Conservation (phyloP, 2,888 invertebrate species). For the Habrosyne pyritoides region DNA sequence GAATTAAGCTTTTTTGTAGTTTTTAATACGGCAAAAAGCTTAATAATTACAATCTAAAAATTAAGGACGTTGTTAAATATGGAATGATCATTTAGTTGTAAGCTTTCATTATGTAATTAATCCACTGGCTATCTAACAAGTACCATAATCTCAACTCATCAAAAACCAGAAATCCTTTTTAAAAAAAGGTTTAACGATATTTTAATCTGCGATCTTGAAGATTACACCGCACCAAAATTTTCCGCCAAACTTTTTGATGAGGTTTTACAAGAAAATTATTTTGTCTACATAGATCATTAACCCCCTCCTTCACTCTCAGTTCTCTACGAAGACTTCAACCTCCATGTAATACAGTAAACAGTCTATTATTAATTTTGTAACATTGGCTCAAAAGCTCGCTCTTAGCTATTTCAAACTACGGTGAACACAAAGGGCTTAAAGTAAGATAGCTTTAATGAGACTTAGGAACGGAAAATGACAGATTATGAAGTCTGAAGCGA, state of each 20-base stretch:
- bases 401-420: conserved; percentile 28
- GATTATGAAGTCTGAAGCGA: conserved; percentile 18
- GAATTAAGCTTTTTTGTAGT: too few species aligned
- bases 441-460: conserved; percentile 27
- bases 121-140: too few species aligned
- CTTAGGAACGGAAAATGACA: conserved; percentile 30
- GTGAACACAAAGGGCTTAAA: conserved; percentile 30
- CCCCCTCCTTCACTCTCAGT: conserved; percentile 5
- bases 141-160: background rate
- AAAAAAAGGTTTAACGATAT: background rate
- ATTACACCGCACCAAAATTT: background rate
- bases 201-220: background rate
- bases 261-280: conserved; percentile 30
- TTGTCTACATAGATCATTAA: conserved; percentile 30
- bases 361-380: conserved; percentile 31
- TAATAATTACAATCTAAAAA: too few species aligned
- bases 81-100: too few species aligned
- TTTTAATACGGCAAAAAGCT: too few species aligned
- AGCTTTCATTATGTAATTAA: too few species aligned
- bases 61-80: too few species aligned
- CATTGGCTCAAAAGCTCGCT: conserved; percentile 3
- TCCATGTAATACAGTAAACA: conserved; percentile 23
- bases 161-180: background rate
- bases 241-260: conserved; percentile 30
- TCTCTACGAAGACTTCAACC: background rate